phyloP scores from a whole-genome alignment of 1,140 invertebrate genomes.

The Hylyphantes graminicola region DNA sequence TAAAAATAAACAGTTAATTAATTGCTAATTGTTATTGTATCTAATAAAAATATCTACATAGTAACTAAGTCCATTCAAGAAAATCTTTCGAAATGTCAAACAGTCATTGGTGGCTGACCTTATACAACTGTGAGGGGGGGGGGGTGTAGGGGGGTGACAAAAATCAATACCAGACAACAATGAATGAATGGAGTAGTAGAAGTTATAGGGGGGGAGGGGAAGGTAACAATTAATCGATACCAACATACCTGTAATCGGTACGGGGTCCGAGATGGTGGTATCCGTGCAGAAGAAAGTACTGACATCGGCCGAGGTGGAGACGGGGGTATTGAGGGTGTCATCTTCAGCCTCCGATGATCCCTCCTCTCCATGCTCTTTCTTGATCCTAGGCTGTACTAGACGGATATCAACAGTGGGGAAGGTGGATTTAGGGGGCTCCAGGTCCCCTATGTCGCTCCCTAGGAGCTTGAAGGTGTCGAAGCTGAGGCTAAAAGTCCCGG shows the following conservation, averaged over 20 bases:
- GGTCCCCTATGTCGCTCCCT: slow-evolving; percentile 15
- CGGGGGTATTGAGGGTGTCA: slow-evolving; percentile 62
- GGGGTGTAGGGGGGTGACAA: not conserved
- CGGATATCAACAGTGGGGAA: slow-evolving; percentile 56
- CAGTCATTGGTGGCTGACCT: slow-evolving; percentile 53
- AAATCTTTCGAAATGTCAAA: slow-evolving; percentile 51
- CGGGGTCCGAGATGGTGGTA: slow-evolving; percentile 61
- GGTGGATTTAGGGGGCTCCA: not conserved
- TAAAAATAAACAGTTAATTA: not conserved
- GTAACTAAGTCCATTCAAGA: slow-evolving; percentile 41
- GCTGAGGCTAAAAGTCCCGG: slow-evolving; percentile 50
- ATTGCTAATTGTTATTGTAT: not conserved
- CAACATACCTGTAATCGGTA: slow-evolving; percentile 62
- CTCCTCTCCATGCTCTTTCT: slow-evolving; percentile 36
- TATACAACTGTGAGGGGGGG: slow-evolving; percentile 11
- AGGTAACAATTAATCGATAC: not conserved
- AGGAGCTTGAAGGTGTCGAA: slow-evolving; percentile 52
- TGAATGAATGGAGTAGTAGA: slow-evolving; percentile 5
- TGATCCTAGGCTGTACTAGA: slow-evolving; percentile 40
- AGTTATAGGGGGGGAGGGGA: not conserved
- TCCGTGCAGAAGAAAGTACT: slow-evolving; percentile 60
- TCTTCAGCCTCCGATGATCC: slow-evolving; percentile 23
- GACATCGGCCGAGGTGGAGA: slow-evolving; percentile 58
- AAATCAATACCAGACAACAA: slow-evolving; percentile 22
- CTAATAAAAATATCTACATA: not conserved